Conservation (phyloP, 2,888 invertebrate species). For the Synergus japonicus region DNA sequence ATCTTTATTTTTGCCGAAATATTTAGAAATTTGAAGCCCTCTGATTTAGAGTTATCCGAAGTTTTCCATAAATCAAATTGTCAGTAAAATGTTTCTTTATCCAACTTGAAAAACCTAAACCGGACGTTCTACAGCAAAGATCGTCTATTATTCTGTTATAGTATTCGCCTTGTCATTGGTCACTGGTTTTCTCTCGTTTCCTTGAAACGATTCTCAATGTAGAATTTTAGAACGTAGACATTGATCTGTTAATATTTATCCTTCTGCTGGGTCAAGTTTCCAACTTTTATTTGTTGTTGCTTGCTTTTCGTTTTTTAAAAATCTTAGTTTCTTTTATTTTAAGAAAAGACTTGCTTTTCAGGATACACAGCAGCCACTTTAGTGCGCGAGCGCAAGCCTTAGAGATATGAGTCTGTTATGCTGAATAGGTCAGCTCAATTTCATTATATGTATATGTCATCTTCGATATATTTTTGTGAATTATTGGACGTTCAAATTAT, state of each 20-base stretch:
- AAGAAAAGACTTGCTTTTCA: background rate
- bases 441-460: no score
- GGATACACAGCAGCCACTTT: background rate
- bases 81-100: background rate
- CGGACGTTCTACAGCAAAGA: constrained; percentile 3
- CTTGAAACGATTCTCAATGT: constrained; percentile 22
- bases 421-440: no score
- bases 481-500: no score
- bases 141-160: constrained; percentile 25
- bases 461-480: no score
- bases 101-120: background rate
- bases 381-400: background rate
- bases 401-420: no score
- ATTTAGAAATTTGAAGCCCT: background rate
- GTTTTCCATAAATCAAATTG: constrained; percentile 21
- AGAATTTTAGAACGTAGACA: constrained; percentile 18
- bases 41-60: background rate
- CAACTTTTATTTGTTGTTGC: background rate
- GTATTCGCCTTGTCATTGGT: constrained; percentile 23
- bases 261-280: constrained; percentile 24
- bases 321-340: constrained; percentile 31
- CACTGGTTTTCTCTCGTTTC: constrained; percentile 16
- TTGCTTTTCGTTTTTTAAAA: constrained; percentile 5
- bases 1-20: background rate
- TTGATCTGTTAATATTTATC: constrained; percentile 24